Percentiles rank a stretch among this genome's conserved stretches.
These are phyloP conservation scores for Melanchra persicariae DNA, from an alignment of 2,888 invertebrate species.

Conservation along the genomic window DNA sequence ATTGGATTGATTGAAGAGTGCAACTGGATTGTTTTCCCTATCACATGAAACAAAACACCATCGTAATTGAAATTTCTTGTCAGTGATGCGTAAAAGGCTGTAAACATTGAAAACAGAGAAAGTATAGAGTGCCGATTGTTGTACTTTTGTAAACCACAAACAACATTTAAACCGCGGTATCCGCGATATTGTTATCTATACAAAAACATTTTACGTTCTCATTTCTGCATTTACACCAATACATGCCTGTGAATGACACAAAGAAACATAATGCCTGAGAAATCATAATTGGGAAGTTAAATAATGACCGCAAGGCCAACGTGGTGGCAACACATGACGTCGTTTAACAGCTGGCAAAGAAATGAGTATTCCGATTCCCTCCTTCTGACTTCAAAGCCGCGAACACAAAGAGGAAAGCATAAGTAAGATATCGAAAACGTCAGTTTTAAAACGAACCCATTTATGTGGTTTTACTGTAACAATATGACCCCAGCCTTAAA, in stretches of 20 bases:
- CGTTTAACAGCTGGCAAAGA: slow-evolving; percentile 39
- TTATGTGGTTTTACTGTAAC: not conserved
- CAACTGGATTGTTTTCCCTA: not conserved
- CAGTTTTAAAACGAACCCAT: not conserved
- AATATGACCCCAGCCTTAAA: not conserved
- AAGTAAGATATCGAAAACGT: not conserved
- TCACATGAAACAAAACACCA: slow-evolving; percentile 16
- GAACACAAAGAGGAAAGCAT: not conserved
- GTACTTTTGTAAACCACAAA: slow-evolving; percentile 14
- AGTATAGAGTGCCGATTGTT: not conserved
- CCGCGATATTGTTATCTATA: slow-evolving; percentile 33
- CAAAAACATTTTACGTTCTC: slow-evolving; percentile 20
- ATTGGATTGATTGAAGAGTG: not conserved
- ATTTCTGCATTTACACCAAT: slow-evolving; percentile 28
- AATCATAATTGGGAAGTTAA: slow-evolving; percentile 31
- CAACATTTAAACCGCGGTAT: slow-evolving; percentile 14
- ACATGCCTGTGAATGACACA: slow-evolving; percentile 14
- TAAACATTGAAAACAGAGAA: slow-evolving; percentile 3
- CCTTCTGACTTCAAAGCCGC: not conserved
- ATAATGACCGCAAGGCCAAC: slow-evolving; percentile 21
- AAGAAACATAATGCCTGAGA: slow-evolving; percentile 22
- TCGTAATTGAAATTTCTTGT: slow-evolving; percentile 2
- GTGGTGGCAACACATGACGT: slow-evolving; percentile 33
- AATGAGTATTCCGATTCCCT: slow-evolving; percentile 28
- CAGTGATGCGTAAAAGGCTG: slow-evolving; percentile 5